A percentile compares a stretch with the other conserved stretches of the same genome.
phyloP scores from a whole-genome alignment of 2,888 invertebrate genomes.

The Lycia hirtaria region DNA sequence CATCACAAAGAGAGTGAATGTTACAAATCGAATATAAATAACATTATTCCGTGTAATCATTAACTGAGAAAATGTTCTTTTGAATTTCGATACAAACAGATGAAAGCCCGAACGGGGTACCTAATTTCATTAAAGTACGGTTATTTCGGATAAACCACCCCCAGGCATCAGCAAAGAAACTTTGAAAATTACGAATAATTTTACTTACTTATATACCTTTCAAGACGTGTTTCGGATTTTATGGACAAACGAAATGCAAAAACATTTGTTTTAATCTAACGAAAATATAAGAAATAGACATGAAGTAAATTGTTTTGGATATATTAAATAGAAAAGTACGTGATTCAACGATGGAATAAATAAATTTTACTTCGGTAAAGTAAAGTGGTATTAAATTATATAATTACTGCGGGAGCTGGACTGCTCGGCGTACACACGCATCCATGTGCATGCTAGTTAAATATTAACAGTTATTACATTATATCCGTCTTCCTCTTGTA shows the following conservation, averaged over 20 bases:
- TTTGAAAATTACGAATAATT: conserved; percentile 33
- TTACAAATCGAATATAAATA: conserved; percentile 22
- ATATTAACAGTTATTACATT: too few species aligned
- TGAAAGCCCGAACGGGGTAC: conserved; percentile 24
- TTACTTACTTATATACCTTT: conserved; percentile 20
- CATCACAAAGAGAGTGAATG: conserved; percentile 6
- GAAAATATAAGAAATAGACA: not conserved
- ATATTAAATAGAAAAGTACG: not conserved
- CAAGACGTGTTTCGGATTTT: conserved; percentile 6
- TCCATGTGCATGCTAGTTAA: too few species aligned
- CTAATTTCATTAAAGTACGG: conserved; percentile 36
- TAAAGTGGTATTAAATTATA: too few species aligned
- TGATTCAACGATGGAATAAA: too few species aligned
- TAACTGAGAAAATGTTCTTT: conserved; percentile 26
- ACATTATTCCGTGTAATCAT: conserved; percentile 26
- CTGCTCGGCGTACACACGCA: too few species aligned
- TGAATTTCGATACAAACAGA: conserved; percentile 31
- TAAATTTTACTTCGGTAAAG: too few species aligned
- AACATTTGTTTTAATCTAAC: not conserved
- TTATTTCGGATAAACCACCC: conserved; percentile 33
- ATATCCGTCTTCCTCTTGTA: too few species aligned
- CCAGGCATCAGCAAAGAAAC: conserved; percentile 32
- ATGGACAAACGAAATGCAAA: not conserved
- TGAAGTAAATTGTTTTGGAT: not conserved
- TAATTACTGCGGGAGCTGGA: too few species aligned